Evolutionary conservation across 2,113 vertebrate species (phyloP), one percentile per base, ranked within the genome.

Genomic region (Percopsis transmontana): DNA sequence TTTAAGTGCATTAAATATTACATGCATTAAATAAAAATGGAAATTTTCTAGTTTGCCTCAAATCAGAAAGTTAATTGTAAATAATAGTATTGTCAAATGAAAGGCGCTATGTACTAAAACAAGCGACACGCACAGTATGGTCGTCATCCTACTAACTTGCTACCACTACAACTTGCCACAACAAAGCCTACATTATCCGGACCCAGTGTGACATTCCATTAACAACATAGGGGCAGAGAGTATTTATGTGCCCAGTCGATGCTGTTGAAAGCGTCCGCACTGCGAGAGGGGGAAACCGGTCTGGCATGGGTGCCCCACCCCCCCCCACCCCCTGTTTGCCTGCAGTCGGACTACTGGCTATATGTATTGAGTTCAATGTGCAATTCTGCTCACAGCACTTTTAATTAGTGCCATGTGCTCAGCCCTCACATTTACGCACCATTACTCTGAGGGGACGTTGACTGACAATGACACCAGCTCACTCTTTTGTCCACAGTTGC

Each of bases 401-500:
- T 92, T 91, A 92, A 91, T 92, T 92, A 91, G 71, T 72, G 61
- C 82, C 87, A 89, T 85, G 87, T 84, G 90, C 86, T 81, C 87
- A 85, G 57, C 74, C 83, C 74, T 82, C 69, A 77, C 76, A 88
- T 88, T 80, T 85, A 91, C 72, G 89, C 87, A 83, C 81, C 78
- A 88, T 90, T 90, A 89, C 76, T 80, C 87, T 88, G 85, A 89
- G 74, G 75, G 89, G 85, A 89, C 70, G 85, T 80, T 76, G 89
- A 92, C 82, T 68, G 78, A 85, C 78, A 75, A 76, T 72, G 83
- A 83, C 82, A 79, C 62, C 60, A 48, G 44, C 16, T 74, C 53
- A 72, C 70, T 68, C 63, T 84, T 74, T 62, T 62, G 56, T 18
- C 68, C 61, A 38, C 55, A 18, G 50, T 42, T n/a, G 42, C 56